Conservation (phyloP, 2,888 invertebrate species). For the Limnephilus rhombicus region DNA sequence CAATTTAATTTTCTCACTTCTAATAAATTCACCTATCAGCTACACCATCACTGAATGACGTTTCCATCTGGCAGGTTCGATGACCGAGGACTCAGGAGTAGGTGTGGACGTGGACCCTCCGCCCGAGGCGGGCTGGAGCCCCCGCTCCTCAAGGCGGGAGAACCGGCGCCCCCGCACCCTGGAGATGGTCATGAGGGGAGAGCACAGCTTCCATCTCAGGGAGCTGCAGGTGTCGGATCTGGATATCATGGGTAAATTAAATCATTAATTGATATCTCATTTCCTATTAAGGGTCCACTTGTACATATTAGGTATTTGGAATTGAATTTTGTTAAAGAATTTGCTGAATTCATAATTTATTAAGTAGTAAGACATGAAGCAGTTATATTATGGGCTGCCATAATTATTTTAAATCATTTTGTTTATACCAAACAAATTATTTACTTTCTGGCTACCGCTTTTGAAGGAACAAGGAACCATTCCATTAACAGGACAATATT, state of each 20-base stretch:
- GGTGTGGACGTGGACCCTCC: constrained; percentile 52
- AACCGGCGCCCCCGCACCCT: constrained; percentile 82
- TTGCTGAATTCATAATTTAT: too few species aligned
- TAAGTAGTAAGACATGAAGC: too few species aligned
- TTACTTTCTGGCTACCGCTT: too few species aligned
- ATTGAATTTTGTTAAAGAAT: too few species aligned
- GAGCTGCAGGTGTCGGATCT: constrained; percentile 79
- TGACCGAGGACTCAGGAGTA: constrained; percentile 81
- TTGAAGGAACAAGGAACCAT: too few species aligned
- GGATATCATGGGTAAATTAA: constrained; percentile 75
- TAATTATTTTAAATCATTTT: too few species aligned
- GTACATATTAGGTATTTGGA: too few species aligned
- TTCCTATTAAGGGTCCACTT: background rate
- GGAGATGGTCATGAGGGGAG: constrained; percentile 85
- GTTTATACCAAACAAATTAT: too few species aligned
- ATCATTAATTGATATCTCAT: background rate
- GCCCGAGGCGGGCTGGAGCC: constrained; percentile 71
- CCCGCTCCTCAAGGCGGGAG: constrained; percentile 67
- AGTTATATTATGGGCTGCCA: too few species aligned
- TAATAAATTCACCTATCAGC: background rate
- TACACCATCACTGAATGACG: background rate
- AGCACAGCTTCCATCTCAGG: constrained; percentile 86
- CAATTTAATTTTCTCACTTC: background rate
- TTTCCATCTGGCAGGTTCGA: constrained; percentile 73
- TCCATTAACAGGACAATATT: too few species aligned